phyloP scores from a whole-genome alignment of 2,888 invertebrate genomes.

The Brenthis ino region DNA sequence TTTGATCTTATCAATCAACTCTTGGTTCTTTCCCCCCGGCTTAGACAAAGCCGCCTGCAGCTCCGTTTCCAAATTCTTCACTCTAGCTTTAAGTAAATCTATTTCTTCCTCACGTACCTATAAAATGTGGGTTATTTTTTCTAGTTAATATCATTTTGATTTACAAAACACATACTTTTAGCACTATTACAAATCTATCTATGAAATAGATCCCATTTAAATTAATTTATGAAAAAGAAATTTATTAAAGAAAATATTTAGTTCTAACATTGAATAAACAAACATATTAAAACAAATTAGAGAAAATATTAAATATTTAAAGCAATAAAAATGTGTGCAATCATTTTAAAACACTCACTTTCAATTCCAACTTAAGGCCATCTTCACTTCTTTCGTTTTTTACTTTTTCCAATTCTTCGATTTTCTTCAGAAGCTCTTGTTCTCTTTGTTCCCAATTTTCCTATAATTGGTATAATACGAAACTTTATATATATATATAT shows the following conservation, averaged over 20 bases:
- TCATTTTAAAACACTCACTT: constrained; percentile 50
- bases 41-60: constrained; percentile 72
- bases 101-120: constrained; percentile 81
- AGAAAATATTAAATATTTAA: too few relatives aligned
- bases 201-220: too few relatives aligned
- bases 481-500: too few relatives aligned
- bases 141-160: background rate
- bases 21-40: constrained; percentile 75
- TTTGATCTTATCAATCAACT: constrained; percentile 76
- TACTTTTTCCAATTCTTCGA: constrained; percentile 66
- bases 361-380: constrained; percentile 62
- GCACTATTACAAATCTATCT: too few relatives aligned
- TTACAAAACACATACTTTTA: background rate
- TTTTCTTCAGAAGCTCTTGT: constrained; percentile 65
- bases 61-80: constrained; percentile 73
- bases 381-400: constrained; percentile 64
- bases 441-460: constrained; percentile 70
- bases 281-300: too few relatives aligned
- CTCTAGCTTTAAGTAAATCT: constrained; percentile 75
- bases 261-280: too few relatives aligned
- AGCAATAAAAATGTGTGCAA: background rate
- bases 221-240: too few relatives aligned
- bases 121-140: background rate
- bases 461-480: constrained; percentile 43
- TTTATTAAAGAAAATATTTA: too few relatives aligned